Base-by-base conservation (phyloP, 2,888 invertebrate species). In the Chloroclysta siterata region DNA sequence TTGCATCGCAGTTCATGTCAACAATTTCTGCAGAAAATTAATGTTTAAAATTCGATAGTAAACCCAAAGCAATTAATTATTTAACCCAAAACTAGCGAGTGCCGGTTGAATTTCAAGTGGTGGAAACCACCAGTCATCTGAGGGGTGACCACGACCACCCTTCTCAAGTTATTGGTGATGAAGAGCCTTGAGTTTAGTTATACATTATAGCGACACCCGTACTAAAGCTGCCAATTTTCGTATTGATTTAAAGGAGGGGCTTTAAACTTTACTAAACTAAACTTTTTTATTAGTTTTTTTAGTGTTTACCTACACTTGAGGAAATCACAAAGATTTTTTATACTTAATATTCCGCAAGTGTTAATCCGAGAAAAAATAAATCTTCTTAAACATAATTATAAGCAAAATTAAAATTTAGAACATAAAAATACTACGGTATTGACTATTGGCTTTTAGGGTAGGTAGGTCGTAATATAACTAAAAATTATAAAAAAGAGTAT, bases 51-150 rank as follows among this genome's bases (percentile, higher is more conserved):
- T 60, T 56, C 6, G 55, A 53, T 74, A 74, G 78, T 78, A 63
- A 61, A 60, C 65, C 73, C 72, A 71, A 73, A 78, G 76, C 76
- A 74, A 83, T 83, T 82, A 81, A 83, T 83, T 78, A 77, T 71
- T 68, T 65, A 60, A 72, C 78, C 78, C 76, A 68, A 76, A 82
- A 82, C 80, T 79, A 80, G 74, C 77, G 80, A 76, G 70, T 74
- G 79, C 80, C 80, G 71, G 75, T 72, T 50, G 76, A 76, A 73
- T 78, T 75, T 63, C 58, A 71, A 75, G 73, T 75, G 76, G 77
- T 69, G 56, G 57, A 76, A 78, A 79, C 74, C 64, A 76, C 83
- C 67, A 78, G 82, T 82, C 82, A 82, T 82, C 77, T 74, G 69
- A 74, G 73, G 79, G 79, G 72, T 65, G 51, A 69, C 68, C 62